Base-by-base conservation (phyloP, 2,888 invertebrate genomes). In the Rhogogaster chlorosoma region DNA sequence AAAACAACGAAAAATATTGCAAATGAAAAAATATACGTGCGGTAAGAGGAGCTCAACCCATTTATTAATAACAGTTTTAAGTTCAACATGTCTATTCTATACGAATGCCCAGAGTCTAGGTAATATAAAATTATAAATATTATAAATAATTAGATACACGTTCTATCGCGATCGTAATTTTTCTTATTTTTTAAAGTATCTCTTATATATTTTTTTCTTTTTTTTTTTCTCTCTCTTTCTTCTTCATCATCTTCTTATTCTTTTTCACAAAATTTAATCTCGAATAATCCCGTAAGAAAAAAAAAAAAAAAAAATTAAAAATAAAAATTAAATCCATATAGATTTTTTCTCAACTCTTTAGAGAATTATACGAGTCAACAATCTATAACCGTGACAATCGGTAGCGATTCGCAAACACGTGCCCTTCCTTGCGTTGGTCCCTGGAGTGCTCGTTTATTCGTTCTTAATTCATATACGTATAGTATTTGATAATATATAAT, bases 41-140 rank as follows among this genome's bases (percentile, higher is more conserved):
- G 12, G 26, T 73, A 22, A 36, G 18, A 91, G 90, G 90, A 92
- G 91, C 90, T 91, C 89, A 91, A 92, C 91, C 90, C 90, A 89
- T 89, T 92, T 92, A 91, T 91, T 91, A 89, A 89, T 90, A 91
- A 91, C 91, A 92, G 75, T 85, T 88, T 84, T 87, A 90, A 89
- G 89, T 91, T 91, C 90, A 91, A 91, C 90, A 91, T 90, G 89
- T 89, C 89, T 89, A 89, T 88, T 87, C 88, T 89, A 89, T 83
- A 86, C 91, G 88, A 91, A 92, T 92, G 91, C 91, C 91, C 92
- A 89, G 88, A 87, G 89, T 90, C 87, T 90, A 80, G 80, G 57
- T 61, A 49, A 64, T 80, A 89, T 91, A 91, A 91, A 91, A 91
- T 92, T 91, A 92, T 91, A 91, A 91, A 92, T 92, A 92, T 90